phyloP scores from a whole-genome alignment of 2,113 vertebrate genomes.

The Anthoscopus minutus region DNA sequence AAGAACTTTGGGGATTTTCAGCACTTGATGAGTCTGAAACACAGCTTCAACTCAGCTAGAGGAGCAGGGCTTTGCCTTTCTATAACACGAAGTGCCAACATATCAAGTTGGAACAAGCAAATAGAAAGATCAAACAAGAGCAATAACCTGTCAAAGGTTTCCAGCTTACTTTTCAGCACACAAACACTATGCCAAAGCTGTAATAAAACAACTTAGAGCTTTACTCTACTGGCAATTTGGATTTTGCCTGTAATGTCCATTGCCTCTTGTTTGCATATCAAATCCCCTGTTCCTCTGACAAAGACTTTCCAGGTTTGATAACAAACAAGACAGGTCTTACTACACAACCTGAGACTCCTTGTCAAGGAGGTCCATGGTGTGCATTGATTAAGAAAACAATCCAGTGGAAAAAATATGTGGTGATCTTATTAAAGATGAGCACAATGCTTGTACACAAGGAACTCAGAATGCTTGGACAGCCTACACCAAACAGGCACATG shows the following conservation, averaged over 20 bases:
- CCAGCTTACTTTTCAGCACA: not conserved
- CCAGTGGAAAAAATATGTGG: slow-evolving; percentile 4
- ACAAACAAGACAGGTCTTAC: not conserved
- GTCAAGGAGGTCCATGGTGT: not conserved
- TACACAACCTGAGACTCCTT: not conserved
- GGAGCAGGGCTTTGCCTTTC: not conserved
- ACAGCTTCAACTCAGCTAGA: not conserved
- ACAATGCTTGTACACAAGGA: not conserved
- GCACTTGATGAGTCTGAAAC: not conserved
- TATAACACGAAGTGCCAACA: not conserved
- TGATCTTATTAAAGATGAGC: not conserved
- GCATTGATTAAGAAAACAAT: not conserved
- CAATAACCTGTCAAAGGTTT: not conserved
- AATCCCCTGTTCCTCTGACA: not conserved
- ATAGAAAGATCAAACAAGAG: not conserved
- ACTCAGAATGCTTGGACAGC: not conserved
- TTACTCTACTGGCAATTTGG: not conserved
- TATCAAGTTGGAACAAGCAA: not conserved
- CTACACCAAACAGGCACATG: not conserved
- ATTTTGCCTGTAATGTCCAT: not conserved
- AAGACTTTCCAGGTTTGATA: not conserved
- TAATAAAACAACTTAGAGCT: not conserved
- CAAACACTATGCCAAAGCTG: not conserved
- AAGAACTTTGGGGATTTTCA: not conserved
- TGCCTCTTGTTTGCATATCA: not conserved